phyloP scores from a whole-genome alignment of 2,797 vertebrate genomes.

The Poeciliopsis paucimaculata region DNA sequence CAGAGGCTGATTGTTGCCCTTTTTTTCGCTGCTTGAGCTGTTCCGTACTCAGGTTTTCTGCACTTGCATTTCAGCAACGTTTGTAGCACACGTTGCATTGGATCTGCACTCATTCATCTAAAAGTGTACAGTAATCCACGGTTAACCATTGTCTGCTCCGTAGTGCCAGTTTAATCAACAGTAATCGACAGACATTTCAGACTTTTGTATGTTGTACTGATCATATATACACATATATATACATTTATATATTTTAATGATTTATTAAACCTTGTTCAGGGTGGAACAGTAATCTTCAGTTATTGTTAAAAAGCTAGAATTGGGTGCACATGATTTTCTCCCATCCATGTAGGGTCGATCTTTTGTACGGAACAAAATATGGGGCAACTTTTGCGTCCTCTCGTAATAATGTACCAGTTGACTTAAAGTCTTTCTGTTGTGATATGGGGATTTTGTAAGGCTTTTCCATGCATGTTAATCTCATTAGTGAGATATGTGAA shows the following conservation, averaged over 20 bases:
- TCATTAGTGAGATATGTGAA: no score
- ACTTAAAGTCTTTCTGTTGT: no score
- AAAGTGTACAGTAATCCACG: not conserved
- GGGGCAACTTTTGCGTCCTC: no score
- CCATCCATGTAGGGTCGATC: no score
- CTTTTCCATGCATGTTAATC: no score
- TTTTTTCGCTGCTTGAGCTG: not conserved
- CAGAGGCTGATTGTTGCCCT: not conserved
- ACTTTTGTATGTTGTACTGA: not conserved
- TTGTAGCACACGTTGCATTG: not conserved
- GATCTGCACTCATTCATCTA: not conserved
- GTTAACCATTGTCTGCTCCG: not conserved
- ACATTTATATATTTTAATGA: no score
- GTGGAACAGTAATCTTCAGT: no score
- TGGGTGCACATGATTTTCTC: no score
- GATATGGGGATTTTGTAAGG: no score
- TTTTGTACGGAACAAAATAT: no score
- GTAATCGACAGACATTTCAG: not conserved
- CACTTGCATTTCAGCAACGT: slow-evolving; percentile 1
- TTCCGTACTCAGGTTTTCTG: not conserved
- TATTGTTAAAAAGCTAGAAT: no score
- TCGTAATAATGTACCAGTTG: no score
- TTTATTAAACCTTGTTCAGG: not conserved
- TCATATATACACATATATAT: not conserved
- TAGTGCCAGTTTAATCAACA: not conserved